These are phyloP conservation scores for Lepidonotus clava DNA, from an alignment of 2,888 invertebrate genomes.

Conservation along the genomic window DNA sequence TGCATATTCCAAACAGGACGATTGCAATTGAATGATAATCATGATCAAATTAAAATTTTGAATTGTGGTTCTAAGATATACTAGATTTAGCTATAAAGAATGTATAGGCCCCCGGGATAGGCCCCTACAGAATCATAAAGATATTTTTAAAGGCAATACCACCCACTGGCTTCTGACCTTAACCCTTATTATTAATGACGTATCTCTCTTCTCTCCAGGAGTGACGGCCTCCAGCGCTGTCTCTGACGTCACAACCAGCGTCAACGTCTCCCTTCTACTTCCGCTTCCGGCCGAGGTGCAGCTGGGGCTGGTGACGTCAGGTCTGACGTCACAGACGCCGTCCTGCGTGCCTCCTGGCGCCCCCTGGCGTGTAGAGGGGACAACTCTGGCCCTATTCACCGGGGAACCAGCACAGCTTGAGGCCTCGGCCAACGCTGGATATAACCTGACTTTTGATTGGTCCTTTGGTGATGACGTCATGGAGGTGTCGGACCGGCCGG, in stretches of 20 bases:
- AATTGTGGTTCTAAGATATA: too few species aligned
- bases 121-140: too few species aligned
- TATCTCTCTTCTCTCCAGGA: not conserved
- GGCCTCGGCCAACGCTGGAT: slow-evolving; percentile 19
- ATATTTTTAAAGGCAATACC: too few species aligned
- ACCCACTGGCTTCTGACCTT: too few species aligned
- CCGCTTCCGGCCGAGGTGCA: slow-evolving; percentile 30
- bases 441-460: slow-evolving; percentile 46
- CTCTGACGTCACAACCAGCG: slow-evolving; percentile 4
- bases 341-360: not conserved
- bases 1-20: too few species aligned
- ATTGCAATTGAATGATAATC: too few species aligned
- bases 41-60: too few species aligned
- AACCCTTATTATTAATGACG: not conserved
- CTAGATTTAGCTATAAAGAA: too few species aligned
- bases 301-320: slow-evolving; percentile 22
- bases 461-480: slow-evolving; percentile 12
- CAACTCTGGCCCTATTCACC: not conserved
- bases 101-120: too few species aligned
- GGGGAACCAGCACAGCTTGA: not conserved
- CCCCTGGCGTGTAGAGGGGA: not conserved
- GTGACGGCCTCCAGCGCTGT: slow-evolving; percentile 8
- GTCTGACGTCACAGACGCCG: not conserved
- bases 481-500: not conserved
- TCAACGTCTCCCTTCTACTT: slow-evolving; percentile 38